Percentiles rank a stretch among this genome's conserved stretches.
These are phyloP conservation scores for Paralichthys olivaceus DNA, from an alignment of 2,113 vertebrate species.

Conservation along the genomic window DNA sequence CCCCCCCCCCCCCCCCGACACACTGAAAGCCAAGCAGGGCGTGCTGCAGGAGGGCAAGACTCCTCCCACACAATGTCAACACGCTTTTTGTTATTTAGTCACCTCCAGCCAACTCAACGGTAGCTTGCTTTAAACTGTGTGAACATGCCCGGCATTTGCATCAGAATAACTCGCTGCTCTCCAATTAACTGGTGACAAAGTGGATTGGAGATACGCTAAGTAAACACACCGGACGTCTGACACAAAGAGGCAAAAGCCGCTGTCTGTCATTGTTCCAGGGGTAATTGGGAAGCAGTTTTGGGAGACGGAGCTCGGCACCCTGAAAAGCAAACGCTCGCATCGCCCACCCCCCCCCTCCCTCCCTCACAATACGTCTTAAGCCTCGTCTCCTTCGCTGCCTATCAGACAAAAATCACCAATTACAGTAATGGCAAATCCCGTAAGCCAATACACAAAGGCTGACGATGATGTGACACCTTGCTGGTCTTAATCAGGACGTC, in stretches of 20 bases:
- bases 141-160: slow-evolving; percentile 71
- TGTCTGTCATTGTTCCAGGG: slow-evolving; percentile 60
- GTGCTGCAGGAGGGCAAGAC: slow-evolving; percentile 16
- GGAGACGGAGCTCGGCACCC: slow-evolving; percentile 45
- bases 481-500: slow-evolving; percentile 55
- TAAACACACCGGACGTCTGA: slow-evolving; percentile 68
- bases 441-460: slow-evolving; percentile 52
- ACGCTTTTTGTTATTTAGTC: slow-evolving; percentile 37
- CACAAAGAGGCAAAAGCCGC: slow-evolving; percentile 73
- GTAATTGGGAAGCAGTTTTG: slow-evolving; percentile 68
- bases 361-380: slow-evolving; percentile 58
- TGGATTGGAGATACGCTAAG: slow-evolving; percentile 62
- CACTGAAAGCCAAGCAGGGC: neutral
- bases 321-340: slow-evolving; percentile 54
- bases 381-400: slow-evolving; percentile 43
- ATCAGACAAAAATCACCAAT: slow-evolving; percentile 74
- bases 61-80: neutral
- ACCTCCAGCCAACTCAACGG: slow-evolving; percentile 36
- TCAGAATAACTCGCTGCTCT: slow-evolving; percentile 66
- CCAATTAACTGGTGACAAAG: slow-evolving; percentile 79
- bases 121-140: slow-evolving; percentile 57
- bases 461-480: slow-evolving; percentile 65
- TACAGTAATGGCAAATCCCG: slow-evolving; percentile 72
- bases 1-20: neutral
- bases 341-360: slow-evolving; percentile 63